Evolutionary conservation across 2,113 vertebrate genomes (phyloP).

Genomic region (Prunella himalayana): DNA sequence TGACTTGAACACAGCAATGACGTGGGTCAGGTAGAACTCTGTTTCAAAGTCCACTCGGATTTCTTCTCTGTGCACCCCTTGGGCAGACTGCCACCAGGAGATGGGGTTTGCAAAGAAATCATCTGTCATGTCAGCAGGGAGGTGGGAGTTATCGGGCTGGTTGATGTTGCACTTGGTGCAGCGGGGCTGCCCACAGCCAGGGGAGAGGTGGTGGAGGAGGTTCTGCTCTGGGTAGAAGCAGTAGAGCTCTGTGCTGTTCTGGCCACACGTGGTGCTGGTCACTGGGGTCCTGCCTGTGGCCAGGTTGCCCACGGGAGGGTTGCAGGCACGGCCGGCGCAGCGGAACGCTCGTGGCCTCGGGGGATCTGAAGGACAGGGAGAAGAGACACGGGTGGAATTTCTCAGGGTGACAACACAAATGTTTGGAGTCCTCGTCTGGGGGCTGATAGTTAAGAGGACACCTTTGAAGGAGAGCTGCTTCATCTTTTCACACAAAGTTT

Average conservation of each 20-base stretch:
- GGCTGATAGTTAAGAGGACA: neutral
- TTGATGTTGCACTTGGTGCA: conserved; percentile 69
- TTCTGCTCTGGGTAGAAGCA: conserved; percentile 58
- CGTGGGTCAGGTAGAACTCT: conserved; percentile 82
- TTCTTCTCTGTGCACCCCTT: conserved; percentile 74
- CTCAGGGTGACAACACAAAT: neutral
- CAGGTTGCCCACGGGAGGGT: conserved; percentile 85
- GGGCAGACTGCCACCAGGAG: conserved; percentile 86
- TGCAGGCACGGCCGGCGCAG: conserved; percentile 80
- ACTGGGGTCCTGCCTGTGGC: conserved; percentile 78
- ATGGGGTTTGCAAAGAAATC: conserved; percentile 79
- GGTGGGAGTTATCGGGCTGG: conserved; percentile 70
- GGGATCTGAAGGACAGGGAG: conserved; percentile 33
- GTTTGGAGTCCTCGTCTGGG: neutral
- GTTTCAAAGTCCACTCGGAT: conserved; percentile 83
- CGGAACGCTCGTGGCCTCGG: conserved; percentile 58
- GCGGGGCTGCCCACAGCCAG: conserved; percentile 36
- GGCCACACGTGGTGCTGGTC: conserved; percentile 75
- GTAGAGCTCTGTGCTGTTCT: conserved; percentile 69
- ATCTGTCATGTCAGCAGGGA: conserved; percentile 80
- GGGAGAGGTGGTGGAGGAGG: neutral
- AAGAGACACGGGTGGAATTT: neutral
- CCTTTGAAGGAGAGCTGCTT: neutral
- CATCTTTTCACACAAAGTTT: neutral
- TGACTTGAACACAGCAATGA: conserved; percentile 83